Conservation (phyloP, 2,797 vertebrate species). For the Helicolenus hilgendorfi region DNA sequence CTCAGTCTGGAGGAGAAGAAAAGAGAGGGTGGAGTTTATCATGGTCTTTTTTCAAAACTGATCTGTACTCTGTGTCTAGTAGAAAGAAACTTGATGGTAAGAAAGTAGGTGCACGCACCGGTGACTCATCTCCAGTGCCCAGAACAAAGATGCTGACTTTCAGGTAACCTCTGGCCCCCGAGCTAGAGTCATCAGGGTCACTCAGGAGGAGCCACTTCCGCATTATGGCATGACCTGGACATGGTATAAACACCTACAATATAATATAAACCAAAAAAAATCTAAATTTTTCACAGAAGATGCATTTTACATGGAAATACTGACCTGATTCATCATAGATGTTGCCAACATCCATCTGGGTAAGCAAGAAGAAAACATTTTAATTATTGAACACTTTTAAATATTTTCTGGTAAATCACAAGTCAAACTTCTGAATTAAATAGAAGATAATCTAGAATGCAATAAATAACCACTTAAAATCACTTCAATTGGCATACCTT, state of each 20-base stretch:
- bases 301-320: conserved; percentile 31
- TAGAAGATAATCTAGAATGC: too few species aligned
- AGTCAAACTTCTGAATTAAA: not conserved
- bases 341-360: conserved; percentile 95
- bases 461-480: not conserved
- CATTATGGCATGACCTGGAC: conserved; percentile 88
- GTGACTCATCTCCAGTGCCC: conserved; percentile 95
- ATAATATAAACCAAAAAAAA: not conserved
- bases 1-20: conserved; percentile 87
- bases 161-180: conserved; percentile 95
- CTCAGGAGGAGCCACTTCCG: conserved; percentile 97
- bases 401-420: not conserved
- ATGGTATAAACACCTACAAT: not conserved
- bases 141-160: conserved; percentile 97
- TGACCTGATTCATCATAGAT: conserved; percentile 96
- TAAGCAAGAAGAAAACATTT: conserved; percentile 11
- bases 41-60: not conserved
- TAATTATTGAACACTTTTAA: not conserved
- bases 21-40: not conserved
- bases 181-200: conserved; percentile 94
- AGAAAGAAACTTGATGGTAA: not conserved
- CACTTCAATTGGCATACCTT: conserved; percentile 75
- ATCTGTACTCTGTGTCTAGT: not conserved
- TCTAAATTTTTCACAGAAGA: not conserved
- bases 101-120: conserved; percentile 81